Evolutionary conservation across 2,113 vertebrate species (phyloP).

Genomic region (Bos indicus): DNA sequence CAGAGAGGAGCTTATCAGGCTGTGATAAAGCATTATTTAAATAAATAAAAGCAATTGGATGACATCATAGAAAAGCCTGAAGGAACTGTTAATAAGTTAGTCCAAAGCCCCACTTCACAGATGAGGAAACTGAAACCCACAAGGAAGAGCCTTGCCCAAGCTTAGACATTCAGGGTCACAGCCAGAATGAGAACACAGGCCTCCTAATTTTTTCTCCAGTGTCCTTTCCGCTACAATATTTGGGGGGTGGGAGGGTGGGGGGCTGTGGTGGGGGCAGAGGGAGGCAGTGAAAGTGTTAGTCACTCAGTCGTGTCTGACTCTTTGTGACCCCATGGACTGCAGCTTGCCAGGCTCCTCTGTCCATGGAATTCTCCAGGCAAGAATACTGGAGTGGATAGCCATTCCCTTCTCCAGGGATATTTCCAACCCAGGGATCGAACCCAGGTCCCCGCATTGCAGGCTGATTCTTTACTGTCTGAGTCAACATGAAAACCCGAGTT

Average conservation of each 20-base stretch:
- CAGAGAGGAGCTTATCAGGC: not conserved
- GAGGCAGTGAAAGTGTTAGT: not conserved
- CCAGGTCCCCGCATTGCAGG: no score
- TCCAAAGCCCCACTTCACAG: not conserved
- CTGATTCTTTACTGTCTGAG: no score
- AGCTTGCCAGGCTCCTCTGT: not conserved
- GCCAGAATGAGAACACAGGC: not conserved
- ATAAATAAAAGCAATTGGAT: not conserved
- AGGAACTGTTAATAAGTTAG: not conserved
- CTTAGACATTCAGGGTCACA: not conserved
- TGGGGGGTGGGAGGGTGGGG: fast-evolving
- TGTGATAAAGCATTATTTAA: not conserved
- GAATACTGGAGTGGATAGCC: not conserved
- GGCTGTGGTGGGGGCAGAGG: no score
- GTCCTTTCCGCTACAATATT: not conserved
- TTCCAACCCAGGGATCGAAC: no score
- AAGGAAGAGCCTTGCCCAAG: not conserved
- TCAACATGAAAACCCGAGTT: no score
- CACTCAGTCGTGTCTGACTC: not conserved
- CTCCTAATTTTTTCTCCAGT: not conserved
- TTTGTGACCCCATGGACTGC: not conserved
- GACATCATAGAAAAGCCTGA: not conserved
- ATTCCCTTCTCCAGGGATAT: not conserved
- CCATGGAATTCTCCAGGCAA: not conserved
- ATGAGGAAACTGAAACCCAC: not conserved